Evolutionary conservation across 2,888 invertebrate species (phyloP).

Genomic region (Limnephilus rhombicus): DNA sequence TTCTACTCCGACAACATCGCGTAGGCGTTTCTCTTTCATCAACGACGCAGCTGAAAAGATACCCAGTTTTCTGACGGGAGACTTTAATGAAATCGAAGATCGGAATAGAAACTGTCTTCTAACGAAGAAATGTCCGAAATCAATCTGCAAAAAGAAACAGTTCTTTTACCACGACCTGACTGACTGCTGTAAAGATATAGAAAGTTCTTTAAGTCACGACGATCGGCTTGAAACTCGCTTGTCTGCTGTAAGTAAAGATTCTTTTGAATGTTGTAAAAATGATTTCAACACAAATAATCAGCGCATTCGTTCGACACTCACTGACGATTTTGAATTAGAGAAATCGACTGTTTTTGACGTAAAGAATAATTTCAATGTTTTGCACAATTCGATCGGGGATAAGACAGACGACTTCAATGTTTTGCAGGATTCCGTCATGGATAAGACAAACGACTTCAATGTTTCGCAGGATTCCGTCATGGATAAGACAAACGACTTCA

Average conservation of each 20-base stretch:
- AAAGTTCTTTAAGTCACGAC: background rate
- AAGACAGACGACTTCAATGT: background rate
- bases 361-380: background rate
- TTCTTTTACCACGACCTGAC: conserved; percentile 32
- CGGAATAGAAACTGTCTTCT: background rate
- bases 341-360: background rate
- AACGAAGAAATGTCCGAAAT: background rate
- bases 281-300: background rate
- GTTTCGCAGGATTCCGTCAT: background rate
- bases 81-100: background rate
- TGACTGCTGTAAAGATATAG: background rate
- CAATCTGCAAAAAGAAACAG: conserved; percentile 17
- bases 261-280: background rate
- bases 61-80: conserved; percentile 57
- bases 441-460: background rate
- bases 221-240: background rate
- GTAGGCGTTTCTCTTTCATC: background rate
- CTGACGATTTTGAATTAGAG: background rate
- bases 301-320: background rate
- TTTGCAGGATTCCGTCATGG: background rate
- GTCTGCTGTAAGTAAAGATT: background rate
- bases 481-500: background rate
- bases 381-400: background rate
- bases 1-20: background rate
- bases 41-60: conserved; percentile 50